These are phyloP conservation scores for Stratiomys singularior DNA, from an alignment of 2,888 invertebrate genomes.

Conservation along the genomic window DNA sequence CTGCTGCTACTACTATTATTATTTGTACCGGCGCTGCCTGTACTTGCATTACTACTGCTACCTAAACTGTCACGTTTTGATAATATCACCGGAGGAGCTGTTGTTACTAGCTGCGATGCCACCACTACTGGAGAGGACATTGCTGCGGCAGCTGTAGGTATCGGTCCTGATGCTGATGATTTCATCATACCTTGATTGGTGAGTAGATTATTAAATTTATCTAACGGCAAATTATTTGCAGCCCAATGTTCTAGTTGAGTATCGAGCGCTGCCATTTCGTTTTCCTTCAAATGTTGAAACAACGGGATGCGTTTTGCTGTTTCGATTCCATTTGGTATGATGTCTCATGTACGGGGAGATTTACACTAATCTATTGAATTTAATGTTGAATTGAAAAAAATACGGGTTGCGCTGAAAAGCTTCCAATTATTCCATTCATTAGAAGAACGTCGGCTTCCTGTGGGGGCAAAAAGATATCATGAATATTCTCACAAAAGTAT, in stretches of 20 bases:
- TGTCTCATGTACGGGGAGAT: conserved; percentile 60
- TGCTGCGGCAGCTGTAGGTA: neutral
- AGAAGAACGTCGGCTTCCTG: conserved; percentile 69
- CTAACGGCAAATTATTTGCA: conserved; percentile 63
- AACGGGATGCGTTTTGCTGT: conserved; percentile 61
- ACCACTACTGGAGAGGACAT: neutral
- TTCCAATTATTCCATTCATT: conserved; percentile 69
- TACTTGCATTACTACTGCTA: conserved; percentile 40
- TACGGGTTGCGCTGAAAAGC: conserved; percentile 62
- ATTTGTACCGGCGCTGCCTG: conserved; percentile 51
- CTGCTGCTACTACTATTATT: conserved; percentile 53
- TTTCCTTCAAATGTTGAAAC: conserved; percentile 61
- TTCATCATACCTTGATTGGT: conserved; percentile 59
- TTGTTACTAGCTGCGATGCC: neutral
- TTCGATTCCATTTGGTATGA: conserved; percentile 62
- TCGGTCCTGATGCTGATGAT: neutral
- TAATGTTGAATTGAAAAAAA: neutral
- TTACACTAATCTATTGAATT: neutral
- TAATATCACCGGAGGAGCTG: conserved; percentile 53
- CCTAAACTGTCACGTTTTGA: conserved; percentile 53
- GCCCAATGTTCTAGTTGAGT: conserved; percentile 67
- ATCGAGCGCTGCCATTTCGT: conserved; percentile 66
- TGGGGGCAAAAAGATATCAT: neutral
- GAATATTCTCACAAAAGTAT: too few relatives aligned
- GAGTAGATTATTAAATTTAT: conserved; percentile 63